A percentile compares a stretch with the other conserved stretches of the same genome.
phyloP scores from a whole-genome alignment of 2,113 vertebrate genomes.

The Phaethon lepturus region DNA sequence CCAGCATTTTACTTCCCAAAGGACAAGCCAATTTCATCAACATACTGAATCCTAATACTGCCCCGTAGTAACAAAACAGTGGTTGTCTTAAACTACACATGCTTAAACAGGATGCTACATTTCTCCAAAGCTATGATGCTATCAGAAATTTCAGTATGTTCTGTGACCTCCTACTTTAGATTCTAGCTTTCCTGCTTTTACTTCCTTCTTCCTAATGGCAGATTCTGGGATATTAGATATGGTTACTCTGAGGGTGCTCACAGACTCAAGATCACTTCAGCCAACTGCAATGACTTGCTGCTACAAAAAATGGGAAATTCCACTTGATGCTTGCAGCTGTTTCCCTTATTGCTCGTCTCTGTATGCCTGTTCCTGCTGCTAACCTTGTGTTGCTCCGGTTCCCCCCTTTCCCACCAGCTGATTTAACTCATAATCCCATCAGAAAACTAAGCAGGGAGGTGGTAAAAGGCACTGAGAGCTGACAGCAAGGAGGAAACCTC shows the following conservation, averaged over 20 bases:
- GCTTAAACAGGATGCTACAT: background rate
- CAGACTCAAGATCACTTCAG: background rate
- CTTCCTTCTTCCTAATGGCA: background rate
- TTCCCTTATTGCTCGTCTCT: background rate
- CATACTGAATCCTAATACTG: background rate
- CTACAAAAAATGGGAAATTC: background rate
- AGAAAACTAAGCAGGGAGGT: background rate
- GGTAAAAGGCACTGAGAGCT: background rate
- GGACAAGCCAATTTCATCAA: background rate
- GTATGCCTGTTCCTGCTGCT: background rate
- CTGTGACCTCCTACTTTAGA: background rate
- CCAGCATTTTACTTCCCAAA: background rate
- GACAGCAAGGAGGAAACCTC: background rate
- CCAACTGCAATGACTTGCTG: background rate
- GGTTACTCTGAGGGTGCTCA: background rate
- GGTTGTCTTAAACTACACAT: background rate
- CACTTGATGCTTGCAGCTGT: background rate
- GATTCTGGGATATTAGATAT: background rate
- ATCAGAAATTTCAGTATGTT: background rate
- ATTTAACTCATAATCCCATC: background rate
- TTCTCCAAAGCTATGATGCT: background rate
- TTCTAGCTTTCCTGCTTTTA: background rate
- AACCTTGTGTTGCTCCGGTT: background rate
- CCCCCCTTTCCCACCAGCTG: background rate
- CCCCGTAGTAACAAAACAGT: background rate